Base-by-base conservation (phyloP, 1,140 invertebrate genomes). In the Aricia agestis region DNA sequence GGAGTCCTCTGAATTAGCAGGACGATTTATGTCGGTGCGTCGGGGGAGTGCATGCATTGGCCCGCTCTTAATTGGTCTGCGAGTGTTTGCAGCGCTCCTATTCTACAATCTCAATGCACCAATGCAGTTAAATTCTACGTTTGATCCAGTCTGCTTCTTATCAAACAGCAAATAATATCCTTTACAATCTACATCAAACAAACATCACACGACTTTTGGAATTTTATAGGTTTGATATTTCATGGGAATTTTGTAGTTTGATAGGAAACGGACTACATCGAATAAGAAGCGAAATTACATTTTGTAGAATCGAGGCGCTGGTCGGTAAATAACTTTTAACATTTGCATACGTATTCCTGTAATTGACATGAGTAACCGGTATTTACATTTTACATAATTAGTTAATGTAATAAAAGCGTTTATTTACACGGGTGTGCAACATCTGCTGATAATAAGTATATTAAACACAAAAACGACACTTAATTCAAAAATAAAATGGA, bases 1-100 rank as follows among this genome's bases (percentile, higher is more conserved):
- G 81, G 78, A 85, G 81, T 83, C 79, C 82, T 78, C 78, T 76
- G 84, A 85, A 85, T 87, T 86, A 82, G 82, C 80, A 79, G 76
- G 79, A 79, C 76, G 84, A 87, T 87, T 84, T 88, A 85, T 88
- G 79, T 80, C 74, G 74, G 71, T 72, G 82, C 80, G 78, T 81
- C 73, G 72, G 75, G 79, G 80, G 78, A 74, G 76, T 82, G 77
- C 78, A 77, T 77, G 78, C 72, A 67, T 74, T 74, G 66, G 74
- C 61, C 73, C 74, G 72, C 76, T 72, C 66, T 74, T 80, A 76
- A 80, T 78, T 78, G 76, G 68, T 72, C 72, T 63, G 59, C 59
- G 59, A 63, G 72, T 41, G 61, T 66, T n/a, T n/a, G 31, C 18
- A 59, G 59, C 13, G 36, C 36, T 9, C 36, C 9, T 6, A 36